Conservation (phyloP, 1,140 invertebrate genomes). For the Melanaphis sacchari region DNA sequence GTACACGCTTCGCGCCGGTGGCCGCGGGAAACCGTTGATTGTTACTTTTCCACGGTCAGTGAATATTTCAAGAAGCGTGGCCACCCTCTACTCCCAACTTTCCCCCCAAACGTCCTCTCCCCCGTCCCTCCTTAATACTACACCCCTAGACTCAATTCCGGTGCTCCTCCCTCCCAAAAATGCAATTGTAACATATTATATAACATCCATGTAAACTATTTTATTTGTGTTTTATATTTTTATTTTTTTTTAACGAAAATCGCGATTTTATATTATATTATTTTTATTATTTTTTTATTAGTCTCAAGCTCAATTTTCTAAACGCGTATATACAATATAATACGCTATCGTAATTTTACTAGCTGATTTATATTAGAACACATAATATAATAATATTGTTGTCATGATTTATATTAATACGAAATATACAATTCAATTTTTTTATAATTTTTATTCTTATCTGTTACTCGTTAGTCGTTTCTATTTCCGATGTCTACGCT, state of each 20-base stretch:
- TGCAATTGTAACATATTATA: not conserved
- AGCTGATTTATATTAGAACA: not conserved
- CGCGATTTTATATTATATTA: slow-evolving; percentile 15
- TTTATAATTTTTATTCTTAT: not conserved
- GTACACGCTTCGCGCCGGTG: not conserved
- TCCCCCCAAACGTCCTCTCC: not conserved
- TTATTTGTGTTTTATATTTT: slow-evolving; percentile 29
- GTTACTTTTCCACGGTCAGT: slow-evolving; percentile 34
- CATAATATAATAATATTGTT: slow-evolving; percentile 14
- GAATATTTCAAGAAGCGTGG: not conserved
- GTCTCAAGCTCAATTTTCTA: slow-evolving; percentile 23
- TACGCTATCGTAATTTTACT: not conserved
- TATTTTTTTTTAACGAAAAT: slow-evolving; percentile 38
- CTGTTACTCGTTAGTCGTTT: not conserved
- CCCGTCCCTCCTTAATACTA: not conserved
- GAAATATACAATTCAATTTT: slow-evolving; percentile 22
- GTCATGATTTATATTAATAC: slow-evolving; percentile 29
- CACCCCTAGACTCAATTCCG: not conserved
- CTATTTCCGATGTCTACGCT: not conserved
- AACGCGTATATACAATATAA: not conserved
- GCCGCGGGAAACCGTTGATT: slow-evolving; percentile 2
- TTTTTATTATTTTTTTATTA: slow-evolving; percentile 15
- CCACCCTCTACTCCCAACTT: not conserved
- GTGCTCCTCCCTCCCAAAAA: not conserved
- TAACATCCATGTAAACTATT: slow-evolving; percentile 23